Conservation (phyloP, 2,113 vertebrate genomes). For the Scortum barcoo region DNA sequence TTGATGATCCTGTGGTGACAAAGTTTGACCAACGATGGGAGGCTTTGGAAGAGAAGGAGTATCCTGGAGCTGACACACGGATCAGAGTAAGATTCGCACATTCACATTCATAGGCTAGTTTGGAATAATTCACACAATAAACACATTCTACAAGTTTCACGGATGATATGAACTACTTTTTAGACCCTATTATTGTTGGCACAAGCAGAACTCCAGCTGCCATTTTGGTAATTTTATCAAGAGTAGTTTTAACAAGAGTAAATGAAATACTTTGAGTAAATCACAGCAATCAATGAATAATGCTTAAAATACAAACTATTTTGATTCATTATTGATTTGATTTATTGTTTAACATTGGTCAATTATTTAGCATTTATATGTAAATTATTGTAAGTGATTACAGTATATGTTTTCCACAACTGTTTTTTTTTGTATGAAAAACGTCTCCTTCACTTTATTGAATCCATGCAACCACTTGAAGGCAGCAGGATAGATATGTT, state of each 20-base stretch:
- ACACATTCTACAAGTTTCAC: not conserved
- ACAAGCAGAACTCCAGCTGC: not conserved
- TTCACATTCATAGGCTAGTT: not conserved
- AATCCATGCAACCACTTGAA: too few species aligned
- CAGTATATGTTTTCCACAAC: not conserved
- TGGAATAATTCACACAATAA: too few species aligned
- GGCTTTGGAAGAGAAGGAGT: constrained; percentile 96
- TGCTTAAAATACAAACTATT: not conserved
- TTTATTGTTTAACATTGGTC: not conserved
- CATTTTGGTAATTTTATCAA: not conserved
- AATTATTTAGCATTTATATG: not conserved
- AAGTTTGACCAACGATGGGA: constrained; percentile 98
- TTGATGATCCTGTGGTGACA: constrained; percentile 93
- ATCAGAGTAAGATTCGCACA: constrained; percentile 88
- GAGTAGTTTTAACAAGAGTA: too few species aligned
- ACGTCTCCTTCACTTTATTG: too few species aligned
- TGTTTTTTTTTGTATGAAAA: not conserved
- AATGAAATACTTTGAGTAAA: not conserved
- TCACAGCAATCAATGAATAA: not conserved
- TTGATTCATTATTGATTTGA: not conserved
- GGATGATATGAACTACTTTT: not conserved
- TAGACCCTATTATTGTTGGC: not conserved
- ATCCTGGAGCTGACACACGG: constrained; percentile 93
- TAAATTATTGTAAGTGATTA: not conserved
- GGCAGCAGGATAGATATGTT: too few species aligned